phyloP scores from a whole-genome alignment of 2,113 vertebrate species.

The Psettodes erumei region DNA sequence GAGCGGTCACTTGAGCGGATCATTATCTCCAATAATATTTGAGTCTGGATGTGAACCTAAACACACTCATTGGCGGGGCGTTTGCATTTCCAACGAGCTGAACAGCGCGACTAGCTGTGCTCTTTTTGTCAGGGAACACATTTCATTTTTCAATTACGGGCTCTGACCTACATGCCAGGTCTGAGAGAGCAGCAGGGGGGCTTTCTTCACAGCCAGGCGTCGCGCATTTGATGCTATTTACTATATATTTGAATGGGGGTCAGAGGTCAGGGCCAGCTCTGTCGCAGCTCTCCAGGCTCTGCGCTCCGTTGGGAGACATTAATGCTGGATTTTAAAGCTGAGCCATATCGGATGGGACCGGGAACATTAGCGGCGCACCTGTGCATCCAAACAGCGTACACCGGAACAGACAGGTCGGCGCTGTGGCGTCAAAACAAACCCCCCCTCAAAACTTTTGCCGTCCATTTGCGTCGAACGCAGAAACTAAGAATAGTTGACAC shows the following conservation, averaged over 20 bases:
- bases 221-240: no score
- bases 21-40: background rate
- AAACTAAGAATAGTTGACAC: background rate
- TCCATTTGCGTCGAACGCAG: background rate
- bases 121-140: background rate
- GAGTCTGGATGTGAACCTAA: background rate
- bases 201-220: background rate
- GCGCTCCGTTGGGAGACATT: background rate
- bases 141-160: background rate
- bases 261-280: conserved; percentile 4
- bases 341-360: conserved; percentile 1
- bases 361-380: conserved; percentile 27
- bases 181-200: background rate
- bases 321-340: conserved; percentile 25
- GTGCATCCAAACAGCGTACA: conserved; percentile 12
- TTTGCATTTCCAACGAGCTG: background rate
- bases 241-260: background rate
- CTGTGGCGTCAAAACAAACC: background rate
- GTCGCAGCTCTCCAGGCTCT: background rate
- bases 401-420: background rate
- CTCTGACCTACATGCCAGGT: background rate
- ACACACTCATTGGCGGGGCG: background rate
- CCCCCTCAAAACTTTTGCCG: background rate
- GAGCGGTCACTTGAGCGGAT: background rate
- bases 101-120: background rate